These are phyloP conservation scores for Bombus turneri DNA, from an alignment of 1,140 invertebrate species.

Conservation along the genomic window DNA sequence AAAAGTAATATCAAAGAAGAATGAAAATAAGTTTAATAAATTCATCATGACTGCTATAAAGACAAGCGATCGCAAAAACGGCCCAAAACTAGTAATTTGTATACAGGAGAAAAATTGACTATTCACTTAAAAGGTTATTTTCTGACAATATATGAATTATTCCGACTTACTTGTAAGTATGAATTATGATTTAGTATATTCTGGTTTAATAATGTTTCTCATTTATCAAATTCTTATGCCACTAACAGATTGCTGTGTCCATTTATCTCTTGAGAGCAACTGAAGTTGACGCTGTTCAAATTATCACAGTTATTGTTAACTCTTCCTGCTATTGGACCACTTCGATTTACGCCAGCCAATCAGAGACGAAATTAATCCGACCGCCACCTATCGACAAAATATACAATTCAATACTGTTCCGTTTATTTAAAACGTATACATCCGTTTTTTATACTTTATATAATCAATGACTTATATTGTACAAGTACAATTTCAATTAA, in stretches of 20 bases:
- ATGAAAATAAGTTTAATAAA: background rate
- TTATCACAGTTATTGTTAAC: conserved; percentile 66
- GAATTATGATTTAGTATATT: conserved; percentile 19
- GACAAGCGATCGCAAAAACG: conserved; percentile 22
- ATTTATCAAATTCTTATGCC: conserved; percentile 53
- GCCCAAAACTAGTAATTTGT: conserved; percentile 23
- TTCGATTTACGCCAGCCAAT: conserved; percentile 26
- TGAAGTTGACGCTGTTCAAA: conserved; percentile 74
- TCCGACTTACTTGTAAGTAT: conserved; percentile 37
- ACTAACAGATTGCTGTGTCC: conserved; percentile 51
- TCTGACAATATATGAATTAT: background rate
- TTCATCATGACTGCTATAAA: background rate
- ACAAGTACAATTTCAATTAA: background rate
- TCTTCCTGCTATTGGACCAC: conserved; percentile 49
- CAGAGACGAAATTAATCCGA: background rate
- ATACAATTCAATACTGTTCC: background rate
- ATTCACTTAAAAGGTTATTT: background rate
- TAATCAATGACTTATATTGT: background rate
- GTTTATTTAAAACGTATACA: background rate
- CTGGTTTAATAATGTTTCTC: conserved; percentile 33
- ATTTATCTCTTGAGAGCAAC: conserved; percentile 54
- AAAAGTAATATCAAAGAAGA: no score
- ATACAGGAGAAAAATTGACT: background rate
- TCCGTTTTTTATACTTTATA: background rate
- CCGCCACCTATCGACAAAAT: conserved; percentile 17